A percentile compares a stretch with the other conserved stretches of the same genome.
phyloP scores from a whole-genome alignment of 2,888 invertebrate genomes.

The Tinea pellionella region DNA sequence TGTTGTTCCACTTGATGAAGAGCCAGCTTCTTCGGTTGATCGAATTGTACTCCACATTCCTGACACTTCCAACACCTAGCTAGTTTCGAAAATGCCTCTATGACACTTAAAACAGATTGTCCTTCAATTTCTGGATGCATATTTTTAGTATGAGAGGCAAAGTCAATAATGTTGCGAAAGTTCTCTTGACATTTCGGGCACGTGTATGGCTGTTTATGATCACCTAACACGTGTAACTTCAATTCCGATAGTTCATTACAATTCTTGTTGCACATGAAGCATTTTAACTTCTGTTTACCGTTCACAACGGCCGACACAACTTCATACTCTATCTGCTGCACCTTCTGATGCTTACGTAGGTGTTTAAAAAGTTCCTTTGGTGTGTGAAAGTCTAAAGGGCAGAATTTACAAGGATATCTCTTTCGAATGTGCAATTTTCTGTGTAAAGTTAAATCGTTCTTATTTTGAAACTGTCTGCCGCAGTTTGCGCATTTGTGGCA shows the following conservation, averaged over 20 bases:
- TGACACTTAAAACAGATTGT: constrained; percentile 46
- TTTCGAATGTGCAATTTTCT: constrained; percentile 45
- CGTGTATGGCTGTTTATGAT: constrained; percentile 47
- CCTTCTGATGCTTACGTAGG: constrained; percentile 52
- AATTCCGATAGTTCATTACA: constrained; percentile 44
- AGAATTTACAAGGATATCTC: constrained; percentile 56
- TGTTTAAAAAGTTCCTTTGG: constrained; percentile 55
- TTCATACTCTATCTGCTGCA: constrained; percentile 58
- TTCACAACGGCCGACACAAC: constrained; percentile 52
- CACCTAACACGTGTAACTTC: constrained; percentile 53
- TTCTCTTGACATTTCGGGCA: constrained; percentile 46
- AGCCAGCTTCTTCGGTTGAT: constrained; percentile 47
- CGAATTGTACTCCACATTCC: constrained; percentile 53
- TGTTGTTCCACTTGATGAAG: constrained; percentile 51
- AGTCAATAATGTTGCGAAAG: constrained; percentile 49
- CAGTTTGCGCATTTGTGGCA: constrained; percentile 40
- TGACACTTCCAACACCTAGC: constrained; percentile 62
- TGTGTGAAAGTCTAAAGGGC: constrained; percentile 56
- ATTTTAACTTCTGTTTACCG: constrained; percentile 48
- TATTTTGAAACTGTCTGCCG: constrained; percentile 41
- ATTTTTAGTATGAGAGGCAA: constrained; percentile 49
- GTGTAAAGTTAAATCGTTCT: constrained; percentile 41
- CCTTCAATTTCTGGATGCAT: constrained; percentile 50
- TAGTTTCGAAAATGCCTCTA: constrained; percentile 52
- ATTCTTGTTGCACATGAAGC: constrained; percentile 49